Conservation (phyloP, 2,113 vertebrate genomes). For the Nibea coibor region DNA sequence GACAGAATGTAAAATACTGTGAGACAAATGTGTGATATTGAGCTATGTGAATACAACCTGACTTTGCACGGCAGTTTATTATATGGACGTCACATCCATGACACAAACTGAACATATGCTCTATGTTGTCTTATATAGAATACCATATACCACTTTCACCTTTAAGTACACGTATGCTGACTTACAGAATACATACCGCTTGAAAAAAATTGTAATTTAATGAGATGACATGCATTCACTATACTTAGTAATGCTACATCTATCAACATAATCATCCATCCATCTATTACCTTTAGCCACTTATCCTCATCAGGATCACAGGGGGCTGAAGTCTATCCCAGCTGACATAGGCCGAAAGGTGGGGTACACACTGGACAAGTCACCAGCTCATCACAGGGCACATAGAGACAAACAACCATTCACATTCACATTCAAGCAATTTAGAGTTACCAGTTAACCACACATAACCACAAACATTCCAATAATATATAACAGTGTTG, state of each 20-base stretch:
- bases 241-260: background rate
- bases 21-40: background rate
- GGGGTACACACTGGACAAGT: no score
- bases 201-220: background rate
- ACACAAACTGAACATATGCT: background rate
- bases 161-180: background rate
- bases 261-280: background rate
- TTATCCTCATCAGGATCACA: no score
- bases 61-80: background rate
- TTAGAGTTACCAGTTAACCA: no score
- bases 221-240: background rate
- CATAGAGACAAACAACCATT: no score
- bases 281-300: no score
- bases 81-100: background rate
- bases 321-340: no score
- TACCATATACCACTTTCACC: background rate
- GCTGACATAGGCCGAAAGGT: no score
- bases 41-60: background rate
- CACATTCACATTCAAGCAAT: no score
- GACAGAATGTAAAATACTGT: background rate
- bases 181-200: background rate
- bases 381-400: no score
- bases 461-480: no score
- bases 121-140: background rate
- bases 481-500: background rate